A percentile compares a stretch with the other conserved stretches of the same genome.
Conservation (phyloP, 2,888 invertebrate genomes). For the Drosophila aldrichi region DNA sequence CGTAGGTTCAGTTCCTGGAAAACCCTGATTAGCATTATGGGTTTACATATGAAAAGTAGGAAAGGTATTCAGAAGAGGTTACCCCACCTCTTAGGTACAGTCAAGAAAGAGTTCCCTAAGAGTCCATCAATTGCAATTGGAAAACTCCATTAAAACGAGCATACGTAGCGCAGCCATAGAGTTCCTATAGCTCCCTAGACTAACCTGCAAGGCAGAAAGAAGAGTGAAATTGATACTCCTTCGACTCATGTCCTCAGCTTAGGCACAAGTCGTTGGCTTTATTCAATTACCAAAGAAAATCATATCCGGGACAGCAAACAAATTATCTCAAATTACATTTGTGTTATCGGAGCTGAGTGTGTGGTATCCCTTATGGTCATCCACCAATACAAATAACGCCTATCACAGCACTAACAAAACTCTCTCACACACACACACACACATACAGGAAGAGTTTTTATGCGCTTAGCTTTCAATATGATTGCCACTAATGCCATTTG, state of each 20-base stretch:
- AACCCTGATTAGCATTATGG: not conserved
- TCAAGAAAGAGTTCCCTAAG: not conserved
- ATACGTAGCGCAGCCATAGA: not conserved
- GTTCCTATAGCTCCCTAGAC: not conserved
- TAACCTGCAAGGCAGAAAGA: not conserved
- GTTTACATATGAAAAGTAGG: not conserved
- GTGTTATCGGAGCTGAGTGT: conserved; percentile 43
- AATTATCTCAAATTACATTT: conserved; percentile 69
- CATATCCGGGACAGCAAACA: conserved; percentile 61
- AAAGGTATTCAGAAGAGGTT: not conserved
- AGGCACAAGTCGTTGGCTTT: conserved; percentile 32
- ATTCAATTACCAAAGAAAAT: conserved; percentile 54
- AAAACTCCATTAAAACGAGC: not conserved
- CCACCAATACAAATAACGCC: conserved; percentile 54
- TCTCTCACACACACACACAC: conserved; percentile 23
- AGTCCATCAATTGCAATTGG: not conserved
- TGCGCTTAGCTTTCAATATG: conserved; percentile 70
- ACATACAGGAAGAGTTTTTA: conserved; percentile 56
- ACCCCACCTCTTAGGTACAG: no score
- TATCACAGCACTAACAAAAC: conserved; percentile 43
- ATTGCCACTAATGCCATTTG: conserved; percentile 70
- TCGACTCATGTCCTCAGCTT: not conserved
- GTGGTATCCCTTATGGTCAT: conserved; percentile 56
- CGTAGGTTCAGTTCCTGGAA: not conserved
- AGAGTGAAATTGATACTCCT: not conserved